Base-by-base conservation (phyloP, 53 echinoderm and acorn worm genomes). In the Temnopleurus reevesii region DNA sequence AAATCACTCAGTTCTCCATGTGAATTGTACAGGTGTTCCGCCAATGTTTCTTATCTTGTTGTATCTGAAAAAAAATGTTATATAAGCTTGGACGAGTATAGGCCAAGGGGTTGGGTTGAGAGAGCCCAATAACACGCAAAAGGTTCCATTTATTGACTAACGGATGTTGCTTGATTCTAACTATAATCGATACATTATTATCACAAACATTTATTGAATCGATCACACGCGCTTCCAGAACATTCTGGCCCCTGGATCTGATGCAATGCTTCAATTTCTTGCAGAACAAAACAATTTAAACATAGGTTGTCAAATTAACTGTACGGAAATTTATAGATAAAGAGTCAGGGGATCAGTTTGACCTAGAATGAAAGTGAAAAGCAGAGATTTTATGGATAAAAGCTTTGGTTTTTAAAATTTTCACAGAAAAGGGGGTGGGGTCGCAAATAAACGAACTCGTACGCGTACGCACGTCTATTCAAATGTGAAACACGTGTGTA, bases 391-490 rank as follows among this genome's bases (percentile, higher is more conserved):
- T 34, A n/a, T 6, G n/a, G 41, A 41, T 21, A n/a, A 41, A 41
- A 23, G 36, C 7, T 19, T 19, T n/a, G 0, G 2, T 41, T 71
- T 41, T 9, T n/a, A 23, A 60, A 3, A 2, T 4, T 12, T 60
- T 60, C 15, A 12, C 0, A 71, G 2, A 15, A 51, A 51, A 80
- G 80, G 80, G 80, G 80, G 80, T 47, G 80, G 80, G 80, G 80
- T 30, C 10, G 80, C 49, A 46, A 80, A 27, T 80, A 81, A 30
- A 55, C 83, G 83, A n/a, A n/a, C 36, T 12, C 83, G 83, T 55
- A 83, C 83, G 83, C 55, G 83, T 4, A 18, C 83, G 83, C 33
- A 33, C 15, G 34, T 80, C 44, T 4, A 15, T 76, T 47, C 4
- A 13, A 9, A 9, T 12, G 47, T 24, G 9, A 79, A 79, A 79